phyloP scores from a whole-genome alignment of 2,888 invertebrate species.

The Synergus itoensis region DNA sequence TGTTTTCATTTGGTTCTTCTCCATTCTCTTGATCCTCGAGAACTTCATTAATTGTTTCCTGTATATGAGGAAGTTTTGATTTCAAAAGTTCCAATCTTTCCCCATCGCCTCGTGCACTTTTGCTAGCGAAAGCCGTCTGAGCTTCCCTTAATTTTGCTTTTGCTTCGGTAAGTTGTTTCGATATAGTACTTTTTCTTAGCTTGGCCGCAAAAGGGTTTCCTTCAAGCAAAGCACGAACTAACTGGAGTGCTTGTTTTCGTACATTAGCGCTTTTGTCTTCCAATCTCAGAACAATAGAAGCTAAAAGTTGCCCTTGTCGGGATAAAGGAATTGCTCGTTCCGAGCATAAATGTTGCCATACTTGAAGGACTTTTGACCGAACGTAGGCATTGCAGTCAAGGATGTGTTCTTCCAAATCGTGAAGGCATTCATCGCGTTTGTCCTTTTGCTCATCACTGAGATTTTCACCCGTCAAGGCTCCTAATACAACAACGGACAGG shows the following conservation, averaged over 20 bases:
- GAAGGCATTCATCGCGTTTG: slow-evolving; percentile 89
- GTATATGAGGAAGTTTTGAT: slow-evolving; percentile 65
- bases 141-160: slow-evolving; percentile 82
- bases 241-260: slow-evolving; percentile 89
- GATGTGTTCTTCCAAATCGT: slow-evolving; percentile 89
- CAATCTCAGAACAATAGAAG: slow-evolving; percentile 85
- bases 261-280: slow-evolving; percentile 91
- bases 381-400: slow-evolving; percentile 92
- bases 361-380: slow-evolving; percentile 90
- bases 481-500: slow-evolving; percentile 88
- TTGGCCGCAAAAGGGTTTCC: slow-evolving; percentile 92
- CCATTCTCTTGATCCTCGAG: slow-evolving; percentile 54
- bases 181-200: slow-evolving; percentile 80
- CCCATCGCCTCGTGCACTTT: slow-evolving; percentile 67
- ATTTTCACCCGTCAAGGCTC: slow-evolving; percentile 86
- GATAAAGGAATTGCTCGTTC: slow-evolving; percentile 89
- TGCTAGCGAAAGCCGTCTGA: slow-evolving; percentile 60
- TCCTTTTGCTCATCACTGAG: slow-evolving; percentile 84
- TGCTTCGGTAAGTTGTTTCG: slow-evolving; percentile 82
- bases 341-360: slow-evolving; percentile 89
- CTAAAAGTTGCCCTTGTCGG: slow-evolving; percentile 84
- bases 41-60: slow-evolving; percentile 64
- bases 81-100: slow-evolving; percentile 66
- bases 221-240: slow-evolving; percentile 88
- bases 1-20: slow-evolving; percentile 55